These are phyloP conservation scores for Cygnus atratus DNA, from an alignment of 2,113 vertebrate genomes.

Conservation along the genomic window DNA sequence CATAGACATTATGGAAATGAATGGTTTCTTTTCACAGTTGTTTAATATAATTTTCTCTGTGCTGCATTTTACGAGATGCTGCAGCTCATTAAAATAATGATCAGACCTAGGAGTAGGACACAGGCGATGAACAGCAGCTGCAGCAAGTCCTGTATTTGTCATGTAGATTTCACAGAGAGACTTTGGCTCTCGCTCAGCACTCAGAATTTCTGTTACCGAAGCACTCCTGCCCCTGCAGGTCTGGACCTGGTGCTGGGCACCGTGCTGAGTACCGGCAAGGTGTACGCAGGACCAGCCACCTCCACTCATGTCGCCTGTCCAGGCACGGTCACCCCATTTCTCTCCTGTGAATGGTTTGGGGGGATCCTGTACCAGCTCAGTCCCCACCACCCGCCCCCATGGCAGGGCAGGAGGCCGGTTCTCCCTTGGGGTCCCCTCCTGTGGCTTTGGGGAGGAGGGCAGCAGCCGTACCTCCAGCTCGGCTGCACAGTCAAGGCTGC, in stretches of 20 bases:
- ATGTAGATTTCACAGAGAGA: neutral
- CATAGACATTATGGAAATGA: neutral
- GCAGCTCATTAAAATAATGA: constrained; percentile 32
- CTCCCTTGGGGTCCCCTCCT: no score
- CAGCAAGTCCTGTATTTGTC: neutral
- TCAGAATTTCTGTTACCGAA: rapidly evolving
- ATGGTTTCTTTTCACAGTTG: neutral
- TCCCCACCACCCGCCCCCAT: no score
- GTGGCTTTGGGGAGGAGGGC: neutral
- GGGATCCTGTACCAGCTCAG: no score
- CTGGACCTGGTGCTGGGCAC: rapidly evolving
- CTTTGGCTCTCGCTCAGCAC: neutral
- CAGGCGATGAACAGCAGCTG: neutral
- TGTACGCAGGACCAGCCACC: neutral
- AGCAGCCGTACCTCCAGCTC: no score
- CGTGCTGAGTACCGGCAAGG: rapidly evolving
- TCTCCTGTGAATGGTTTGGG: no score
- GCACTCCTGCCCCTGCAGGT: neutral
- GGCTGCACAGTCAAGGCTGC: neutral
- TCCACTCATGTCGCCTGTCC: neutral
- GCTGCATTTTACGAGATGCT: neutral
- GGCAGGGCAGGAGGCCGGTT: no score
- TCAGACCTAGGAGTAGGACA: neutral
- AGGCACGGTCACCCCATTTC: no score
- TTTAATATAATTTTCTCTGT: constrained; percentile 4